Evolutionary conservation across 2,797 vertebrate genomes (phyloP).

Genomic region (Gila robusta): DNA sequence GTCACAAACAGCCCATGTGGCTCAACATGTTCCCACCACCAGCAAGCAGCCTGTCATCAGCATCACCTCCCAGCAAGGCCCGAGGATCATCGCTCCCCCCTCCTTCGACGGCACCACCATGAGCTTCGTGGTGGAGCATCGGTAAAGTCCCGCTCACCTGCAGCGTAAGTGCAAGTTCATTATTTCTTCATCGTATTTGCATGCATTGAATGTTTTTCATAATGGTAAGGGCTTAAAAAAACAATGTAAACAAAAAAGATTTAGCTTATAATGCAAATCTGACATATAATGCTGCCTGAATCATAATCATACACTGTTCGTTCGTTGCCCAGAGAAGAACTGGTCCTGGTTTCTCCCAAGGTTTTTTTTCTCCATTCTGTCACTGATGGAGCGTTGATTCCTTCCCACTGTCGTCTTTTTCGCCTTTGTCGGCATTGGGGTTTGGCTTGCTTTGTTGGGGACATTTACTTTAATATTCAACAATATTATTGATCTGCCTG

Average conservation of each 20-base stretch:
- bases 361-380: no score
- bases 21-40: constrained; percentile 65
- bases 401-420: no score
- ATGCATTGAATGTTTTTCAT: background rate
- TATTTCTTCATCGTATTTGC: background rate
- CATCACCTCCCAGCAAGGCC: constrained; percentile 91
- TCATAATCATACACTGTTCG: no score
- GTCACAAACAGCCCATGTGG: constrained; percentile 53
- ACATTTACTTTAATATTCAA: no score
- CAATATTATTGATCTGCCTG: no score
- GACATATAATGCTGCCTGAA: no score
- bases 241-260: background rate
- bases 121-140: constrained; percentile 98
- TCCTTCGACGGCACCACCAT: constrained; percentile 97
- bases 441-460: no score
- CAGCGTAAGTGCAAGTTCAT: constrained; percentile 63
- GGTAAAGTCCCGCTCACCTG: constrained; percentile 72
- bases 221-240: background rate
- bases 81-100: constrained; percentile 90
- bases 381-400: no score
- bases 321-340: no score
- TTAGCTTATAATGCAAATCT: no score
- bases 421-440: no score
- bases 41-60: constrained; percentile 90
- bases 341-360: no score